Conservation (phyloP, 2,888 invertebrate species). For the Leptopilina drosophilae region DNA sequence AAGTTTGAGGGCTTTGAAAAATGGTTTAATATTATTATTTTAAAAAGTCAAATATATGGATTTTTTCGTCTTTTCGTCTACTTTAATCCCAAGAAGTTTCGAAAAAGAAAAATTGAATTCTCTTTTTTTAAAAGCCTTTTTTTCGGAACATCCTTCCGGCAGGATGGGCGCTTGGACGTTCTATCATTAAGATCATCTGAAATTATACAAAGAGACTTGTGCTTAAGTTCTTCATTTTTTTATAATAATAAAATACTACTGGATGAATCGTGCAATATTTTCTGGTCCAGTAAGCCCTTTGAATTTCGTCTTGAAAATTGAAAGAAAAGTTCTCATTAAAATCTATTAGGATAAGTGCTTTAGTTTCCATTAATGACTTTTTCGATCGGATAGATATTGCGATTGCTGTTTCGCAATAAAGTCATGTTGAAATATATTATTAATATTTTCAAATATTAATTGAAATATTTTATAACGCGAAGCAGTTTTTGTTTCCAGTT, state of each 20-base stretch:
- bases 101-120: too few species aligned
- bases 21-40: too few species aligned
- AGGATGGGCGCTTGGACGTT: too few species aligned
- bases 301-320: constrained; percentile 41
- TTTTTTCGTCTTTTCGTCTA: too few species aligned
- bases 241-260: constrained; percentile 42
- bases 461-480: constrained; percentile 18
- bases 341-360: constrained; percentile 42
- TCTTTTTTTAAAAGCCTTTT: too few species aligned
- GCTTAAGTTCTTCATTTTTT: constrained; percentile 33
- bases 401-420: constrained; percentile 43
- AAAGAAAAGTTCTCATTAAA: constrained; percentile 45
- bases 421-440: constrained; percentile 31
- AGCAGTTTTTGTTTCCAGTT: constrained; percentile 41
- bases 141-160: too few species aligned
- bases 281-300: constrained; percentile 46
- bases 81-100: too few species aligned
- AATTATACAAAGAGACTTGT: constrained; percentile 37
- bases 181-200: constrained; percentile 46
- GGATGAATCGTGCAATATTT: constrained; percentile 43
- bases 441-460: constrained; percentile 17
- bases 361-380: constrained; percentile 18
- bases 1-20: too few species aligned
- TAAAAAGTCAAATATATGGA: too few species aligned
- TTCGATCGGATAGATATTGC: constrained; percentile 34